Evolutionary conservation across 2,797 vertebrate genomes (phyloP).

Genomic region (Tragopan temminckii): DNA sequence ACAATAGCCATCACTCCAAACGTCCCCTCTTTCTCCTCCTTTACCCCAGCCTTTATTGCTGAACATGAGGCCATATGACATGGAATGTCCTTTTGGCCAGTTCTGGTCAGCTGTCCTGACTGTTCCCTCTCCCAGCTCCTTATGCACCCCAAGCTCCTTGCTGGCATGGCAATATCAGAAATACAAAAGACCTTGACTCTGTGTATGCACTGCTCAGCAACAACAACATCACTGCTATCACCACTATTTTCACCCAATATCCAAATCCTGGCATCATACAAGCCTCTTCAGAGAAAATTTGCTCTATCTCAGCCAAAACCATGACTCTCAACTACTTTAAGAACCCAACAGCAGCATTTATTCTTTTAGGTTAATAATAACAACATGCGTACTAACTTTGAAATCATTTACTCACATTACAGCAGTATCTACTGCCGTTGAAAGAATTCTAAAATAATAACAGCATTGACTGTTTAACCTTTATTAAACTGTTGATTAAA

Average conservation of each 20-base stretch:
- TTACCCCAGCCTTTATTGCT: neutral
- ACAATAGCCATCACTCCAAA: neutral
- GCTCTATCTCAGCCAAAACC: neutral
- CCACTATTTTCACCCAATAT: neutral
- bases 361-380: neutral
- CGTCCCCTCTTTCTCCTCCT: neutral
- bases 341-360: neutral
- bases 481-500: conserved; percentile 36
- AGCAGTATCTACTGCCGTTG: neutral
- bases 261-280: neutral
- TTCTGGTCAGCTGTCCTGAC: neutral
- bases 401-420: neutral
- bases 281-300: neutral
- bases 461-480: neutral
- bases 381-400: neutral
- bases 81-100: neutral
- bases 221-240: neutral
- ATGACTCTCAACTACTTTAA: neutral
- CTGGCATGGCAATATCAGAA: neutral
- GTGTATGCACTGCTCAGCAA: neutral
- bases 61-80: neutral
- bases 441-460: conserved; percentile 13
- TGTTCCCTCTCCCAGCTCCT: neutral
- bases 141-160: neutral
- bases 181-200: neutral